Conservation (phyloP, 2,797 vertebrate genomes). For the Sebastes kiyomatsui region DNA sequence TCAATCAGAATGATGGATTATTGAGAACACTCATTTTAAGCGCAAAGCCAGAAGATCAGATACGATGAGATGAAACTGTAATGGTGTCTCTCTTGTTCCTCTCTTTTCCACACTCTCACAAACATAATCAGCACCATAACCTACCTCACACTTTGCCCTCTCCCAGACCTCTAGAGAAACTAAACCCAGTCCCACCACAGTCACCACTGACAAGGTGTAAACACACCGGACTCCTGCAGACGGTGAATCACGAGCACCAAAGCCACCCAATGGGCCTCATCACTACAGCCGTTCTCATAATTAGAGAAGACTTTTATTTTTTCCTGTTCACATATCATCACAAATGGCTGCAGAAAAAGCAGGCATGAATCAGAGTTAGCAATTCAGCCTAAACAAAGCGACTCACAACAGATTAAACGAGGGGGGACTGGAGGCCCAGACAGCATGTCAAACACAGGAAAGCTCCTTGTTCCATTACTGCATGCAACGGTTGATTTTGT, state of each 20-base stretch:
- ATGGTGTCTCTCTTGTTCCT: not conserved
- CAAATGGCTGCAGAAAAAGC: constrained; percentile 24
- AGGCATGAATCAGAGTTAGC: constrained; percentile 19
- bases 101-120: constrained; percentile 5
- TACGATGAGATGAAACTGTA: not conserved
- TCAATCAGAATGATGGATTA: constrained; percentile 55
- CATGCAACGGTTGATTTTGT: constrained; percentile 21
- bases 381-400: constrained; percentile 33
- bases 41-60: not conserved
- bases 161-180: constrained; percentile 2
- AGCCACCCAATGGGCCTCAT: not conserved
- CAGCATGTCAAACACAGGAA: constrained; percentile 47
- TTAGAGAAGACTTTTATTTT: constrained; percentile 15
- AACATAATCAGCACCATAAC: not conserved
- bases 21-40: constrained; percentile 9
- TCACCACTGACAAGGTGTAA: constrained; percentile 25
- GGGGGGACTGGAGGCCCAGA: constrained; percentile 25
- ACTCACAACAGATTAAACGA: constrained; percentile 36
- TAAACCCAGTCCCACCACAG: constrained; percentile 9
- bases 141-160: not conserved
- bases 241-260: constrained; percentile 27
- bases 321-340: constrained; percentile 10
- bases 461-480: constrained; percentile 32
- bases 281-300: constrained; percentile 19
- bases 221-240: constrained; percentile 29